Evolutionary conservation across 2,888 invertebrate genomes (phyloP), one percentile per base, ranked within the genome.

Genomic region (Mythimna albipuncta): DNA sequence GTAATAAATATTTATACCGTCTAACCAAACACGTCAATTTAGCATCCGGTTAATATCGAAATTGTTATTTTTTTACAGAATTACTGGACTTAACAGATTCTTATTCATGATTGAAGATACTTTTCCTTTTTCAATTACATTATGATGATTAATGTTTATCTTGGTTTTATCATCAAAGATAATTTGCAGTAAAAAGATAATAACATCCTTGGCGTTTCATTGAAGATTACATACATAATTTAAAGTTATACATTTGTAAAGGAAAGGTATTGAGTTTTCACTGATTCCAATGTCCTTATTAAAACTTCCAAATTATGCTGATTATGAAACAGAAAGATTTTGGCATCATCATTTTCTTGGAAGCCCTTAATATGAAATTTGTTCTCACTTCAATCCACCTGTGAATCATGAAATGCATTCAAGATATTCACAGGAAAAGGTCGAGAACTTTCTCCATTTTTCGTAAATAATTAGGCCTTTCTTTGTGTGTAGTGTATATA

Each of bases 371-470:
- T 77, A 70, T 44, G 41, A 63, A 69, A 68, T 65, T 59, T 72
- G 19, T 66, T 58, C 41, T 44, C 11, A 41, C 72, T 35, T 54
- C 38, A 67, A 75, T 44, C 66, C 58, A 41, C 58, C 32, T 57
- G 63, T 86, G 78, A 81, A 64, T 79, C 72, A 83, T 66, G 26
- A 47, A 66, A 57, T 55, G 4, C 58, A 61, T 50, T 54, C 38
- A 50, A 19, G 50, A 64, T 54, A 47, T 69, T 62, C 62, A 73
- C 72, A 44, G 77, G 67, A 77, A 84, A 84, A 80, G 84, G 65
- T 68, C 35, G 11, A 41, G 38, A 72, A 72, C 83, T 85, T 82
- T 85, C 85, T 72, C 69, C 54, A 13, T 64, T 59, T 69, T 71
- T 69, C 1, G 2, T 19, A 69, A 59, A 41, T 68, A 75, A 83